phyloP scores from a whole-genome alignment of 2,888 invertebrate genomes.

The Deroplatys truncata region DNA sequence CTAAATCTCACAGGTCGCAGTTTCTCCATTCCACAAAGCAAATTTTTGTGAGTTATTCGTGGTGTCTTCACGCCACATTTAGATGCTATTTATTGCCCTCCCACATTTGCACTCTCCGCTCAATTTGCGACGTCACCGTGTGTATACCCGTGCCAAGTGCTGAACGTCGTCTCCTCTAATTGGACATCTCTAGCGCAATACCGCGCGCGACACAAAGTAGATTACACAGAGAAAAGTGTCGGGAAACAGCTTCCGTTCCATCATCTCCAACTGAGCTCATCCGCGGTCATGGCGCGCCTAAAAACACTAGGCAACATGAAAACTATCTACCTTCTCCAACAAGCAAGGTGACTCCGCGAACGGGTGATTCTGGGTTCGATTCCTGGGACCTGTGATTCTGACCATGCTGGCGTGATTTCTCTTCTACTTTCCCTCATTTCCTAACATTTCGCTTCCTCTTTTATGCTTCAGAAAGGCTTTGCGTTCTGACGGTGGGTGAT shows the following conservation, averaged over 20 bases:
- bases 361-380: no score
- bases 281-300: no score
- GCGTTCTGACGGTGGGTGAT: no score
- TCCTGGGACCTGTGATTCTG: no score
- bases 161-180: not conserved
- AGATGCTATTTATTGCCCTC: not conserved
- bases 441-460: no score
- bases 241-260: not conserved
- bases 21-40: constrained; percentile 9
- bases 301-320: no score
- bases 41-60: constrained; percentile 4
- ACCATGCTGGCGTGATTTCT: no score
- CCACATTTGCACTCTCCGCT: not conserved
- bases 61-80: not conserved
- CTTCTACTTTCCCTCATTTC: no score
- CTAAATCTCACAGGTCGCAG: not conserved
- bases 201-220: not conserved
- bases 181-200: not conserved
- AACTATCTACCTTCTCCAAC: no score
- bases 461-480: no score
- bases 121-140: not conserved
- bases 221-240: not conserved
- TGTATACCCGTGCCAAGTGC: not conserved
- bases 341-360: no score
- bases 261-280: not conserved